Conservation (phyloP, 2,888 invertebrate species). For the Punctoribates punctum region DNA sequence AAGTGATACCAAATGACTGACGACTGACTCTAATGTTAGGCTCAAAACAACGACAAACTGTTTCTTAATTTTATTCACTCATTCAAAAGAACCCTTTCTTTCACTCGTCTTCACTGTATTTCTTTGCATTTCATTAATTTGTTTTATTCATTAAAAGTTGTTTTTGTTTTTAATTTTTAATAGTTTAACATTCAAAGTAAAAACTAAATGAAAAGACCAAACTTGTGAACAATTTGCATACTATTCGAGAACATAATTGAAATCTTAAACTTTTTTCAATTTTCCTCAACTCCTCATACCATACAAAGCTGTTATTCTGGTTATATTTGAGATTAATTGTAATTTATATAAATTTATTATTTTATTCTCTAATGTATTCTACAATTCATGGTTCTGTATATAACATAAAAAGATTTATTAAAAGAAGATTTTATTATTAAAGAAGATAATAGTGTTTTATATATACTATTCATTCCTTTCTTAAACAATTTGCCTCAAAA, state of each 20-base stretch:
- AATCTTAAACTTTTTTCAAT: too few relatives aligned
- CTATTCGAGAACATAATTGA: background rate
- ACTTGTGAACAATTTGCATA: background rate
- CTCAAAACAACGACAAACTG: background rate
- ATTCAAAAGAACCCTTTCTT: background rate
- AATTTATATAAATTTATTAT: slow-evolving; percentile 19
- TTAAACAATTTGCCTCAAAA: background rate
- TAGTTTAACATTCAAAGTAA: background rate
- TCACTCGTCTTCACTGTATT: background rate
- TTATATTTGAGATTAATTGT: background rate
- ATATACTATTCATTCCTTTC: too few relatives aligned
- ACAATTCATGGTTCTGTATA: slow-evolving; percentile 2
- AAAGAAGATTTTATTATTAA: background rate
- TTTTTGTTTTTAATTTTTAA: background rate
- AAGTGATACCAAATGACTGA: background rate
- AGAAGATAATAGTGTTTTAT: background rate
- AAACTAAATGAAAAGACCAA: background rate
- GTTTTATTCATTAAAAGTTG: background rate
- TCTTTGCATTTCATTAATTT: background rate
- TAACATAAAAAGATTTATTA: slow-evolving; percentile 2
- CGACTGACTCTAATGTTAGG: background rate
- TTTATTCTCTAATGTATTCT: background rate
- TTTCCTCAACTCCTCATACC: too few relatives aligned
- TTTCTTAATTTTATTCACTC: background rate
- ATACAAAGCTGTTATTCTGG: too few relatives aligned